Base-by-base conservation (phyloP, 92 coral and sea anemone genomes). In the Paramuricea clavata region DNA sequence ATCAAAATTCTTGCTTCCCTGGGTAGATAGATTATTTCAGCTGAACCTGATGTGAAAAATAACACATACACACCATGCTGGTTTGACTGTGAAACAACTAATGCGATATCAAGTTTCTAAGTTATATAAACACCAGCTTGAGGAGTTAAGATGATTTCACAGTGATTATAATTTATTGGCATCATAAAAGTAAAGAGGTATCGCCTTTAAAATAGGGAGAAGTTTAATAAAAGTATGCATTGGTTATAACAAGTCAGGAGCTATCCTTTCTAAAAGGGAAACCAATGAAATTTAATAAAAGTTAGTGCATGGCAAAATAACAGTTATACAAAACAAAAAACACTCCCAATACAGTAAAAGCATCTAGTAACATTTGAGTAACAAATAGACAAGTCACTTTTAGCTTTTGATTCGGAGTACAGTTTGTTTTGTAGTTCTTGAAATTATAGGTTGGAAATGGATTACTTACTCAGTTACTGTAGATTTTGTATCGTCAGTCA, bases 401-500 rank as follows among this genome's bases (percentile, higher is more conserved):
- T 57, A 16, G 5, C 5, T 6, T 61, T 61, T 61, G 1, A 61
- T 61, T 61, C 17, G 19, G 30, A 61, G 30, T 25, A 23, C 2
- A 1, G 10, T 25, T 6, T 61, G 30, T 19, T 61, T 61, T 61
- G 31, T 19, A 6, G 11, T 9, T 19, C 47, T 31, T 68, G 54
- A 26, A 43, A 47, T n/a, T n/a, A n/a, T n/a, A n/a, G n/a, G n/a
- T 49, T 52, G 19, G 56, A 42, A 44, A 15, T 22, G 16, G 15
- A 31, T 10, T 36, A 89, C 95, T 83, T 83, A 92, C 95, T 95
- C 93, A 21, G 97, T 95, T 5, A 95, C 90, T 44, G 91, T 71
- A 16, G 99, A 97, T 44, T 94, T 71, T 0, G 99, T 91, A 50
- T 97, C 99, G 82, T 97, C 99, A 2, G 99, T 97, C 87, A 97